These are phyloP conservation scores for Aptenodytes patagonicus DNA, from an alignment of 2,113 vertebrate species.

Conservation along the genomic window DNA sequence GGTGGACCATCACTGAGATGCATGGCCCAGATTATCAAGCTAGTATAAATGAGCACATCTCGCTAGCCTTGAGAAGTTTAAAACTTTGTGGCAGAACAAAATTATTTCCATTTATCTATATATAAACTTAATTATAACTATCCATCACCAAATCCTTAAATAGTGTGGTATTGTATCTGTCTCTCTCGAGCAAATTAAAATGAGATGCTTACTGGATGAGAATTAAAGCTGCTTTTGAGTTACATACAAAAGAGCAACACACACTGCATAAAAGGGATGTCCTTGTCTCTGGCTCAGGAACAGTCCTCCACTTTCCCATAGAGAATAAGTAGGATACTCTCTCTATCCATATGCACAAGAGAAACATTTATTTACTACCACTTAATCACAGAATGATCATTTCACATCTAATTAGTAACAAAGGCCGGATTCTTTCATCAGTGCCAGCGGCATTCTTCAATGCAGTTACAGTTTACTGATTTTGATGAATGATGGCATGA, in stretches of 20 bases:
- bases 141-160: not conserved
- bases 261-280: not conserved
- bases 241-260: not conserved
- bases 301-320: not conserved
- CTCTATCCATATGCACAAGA: not conserved
- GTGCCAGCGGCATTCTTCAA: not conserved
- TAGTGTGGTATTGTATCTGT: not conserved
- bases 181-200: not conserved
- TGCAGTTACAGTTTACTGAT: not conserved
- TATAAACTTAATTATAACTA: not conserved
- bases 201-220: not conserved
- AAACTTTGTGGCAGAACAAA: not conserved
- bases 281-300: not conserved
- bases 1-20: not conserved
- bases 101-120: not conserved
- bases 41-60: not conserved
- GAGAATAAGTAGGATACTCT: not conserved
- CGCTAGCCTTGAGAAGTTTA: not conserved
- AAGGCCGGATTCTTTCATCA: not conserved
- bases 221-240: not conserved
- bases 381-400: slow-evolving; percentile 11
- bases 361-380: slow-evolving; percentile 40
- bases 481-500: not conserved
- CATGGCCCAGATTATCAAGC: not conserved
- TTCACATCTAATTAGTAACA: slow-evolving; percentile 40